Evolutionary conservation across 2,888 invertebrate genomes (phyloP), one percentile per base, ranked within the genome.

Genomic region (Craniophora ligustri): DNA sequence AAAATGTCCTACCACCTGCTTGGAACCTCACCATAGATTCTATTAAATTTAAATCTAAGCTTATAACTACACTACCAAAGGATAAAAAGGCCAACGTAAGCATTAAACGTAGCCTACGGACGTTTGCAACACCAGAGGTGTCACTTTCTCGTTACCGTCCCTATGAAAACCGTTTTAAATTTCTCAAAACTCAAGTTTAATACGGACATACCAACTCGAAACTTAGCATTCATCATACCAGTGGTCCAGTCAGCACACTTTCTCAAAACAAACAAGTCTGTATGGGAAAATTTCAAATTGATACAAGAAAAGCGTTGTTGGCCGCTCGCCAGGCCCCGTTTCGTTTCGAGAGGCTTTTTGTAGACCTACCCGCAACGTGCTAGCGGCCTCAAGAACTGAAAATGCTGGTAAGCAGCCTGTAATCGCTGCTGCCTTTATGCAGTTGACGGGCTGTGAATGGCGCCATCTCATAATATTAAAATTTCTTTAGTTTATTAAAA

Each of bases 341-440:
- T 72, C 70, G 67, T 66, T 61, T 74, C 48, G 77, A 82, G 85
- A 76, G 84, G 71, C 79, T 84, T 85, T 85, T 85, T 85, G 83
- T 67, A 38, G 80, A 56, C 50, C 48, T 65, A 57, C 56, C 64
- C 66, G 55, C 65, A 61, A 63, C 59, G 63, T 75, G 72, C 75
- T 72, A 49, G 49, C 66, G 47, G 70, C 76, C 58, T 75, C 60
- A 73, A 79, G 68, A 73, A 74, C 74, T 79, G 76, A 84, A 83
- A 79, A 75, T 72, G 67, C 54, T 50, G 57, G 70, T 78, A 75
- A 78, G 76, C 76, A 75, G 75, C 62, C 60, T 74, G 71, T 67
- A 70, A 78, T 71, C 65, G 65, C 57, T 58, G 50, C 62, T 36
- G 73, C 61, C 53, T 69, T 72, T 72, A 72, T 72, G 63, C 10